These are phyloP conservation scores for Saimiri boliviensis DNA, from an alignment of 2,113 vertebrate species.

Conservation along the genomic window DNA sequence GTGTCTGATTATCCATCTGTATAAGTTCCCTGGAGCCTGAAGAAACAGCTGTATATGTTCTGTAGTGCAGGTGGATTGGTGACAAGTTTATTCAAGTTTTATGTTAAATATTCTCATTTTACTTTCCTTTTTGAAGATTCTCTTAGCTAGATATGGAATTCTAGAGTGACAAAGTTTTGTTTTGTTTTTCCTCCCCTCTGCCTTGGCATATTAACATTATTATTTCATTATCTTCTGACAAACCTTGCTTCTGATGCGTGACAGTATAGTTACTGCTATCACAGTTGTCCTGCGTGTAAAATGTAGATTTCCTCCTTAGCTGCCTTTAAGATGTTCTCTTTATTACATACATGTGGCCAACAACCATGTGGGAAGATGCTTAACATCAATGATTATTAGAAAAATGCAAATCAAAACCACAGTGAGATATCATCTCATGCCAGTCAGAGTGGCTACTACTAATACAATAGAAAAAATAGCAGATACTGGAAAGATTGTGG, in stretches of 20 bases:
- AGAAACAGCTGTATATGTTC: background rate
- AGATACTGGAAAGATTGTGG: too few relatives aligned
- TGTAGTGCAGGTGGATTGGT: fast-evolving
- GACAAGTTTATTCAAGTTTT: background rate
- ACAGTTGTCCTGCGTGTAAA: background rate
- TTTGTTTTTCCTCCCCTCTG: background rate
- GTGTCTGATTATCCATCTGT: background rate
- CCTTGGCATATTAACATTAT: background rate
- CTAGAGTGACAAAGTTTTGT: background rate
- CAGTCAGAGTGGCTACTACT: too few relatives aligned
- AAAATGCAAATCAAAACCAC: too few relatives aligned
- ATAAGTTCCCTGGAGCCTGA: too few relatives aligned
- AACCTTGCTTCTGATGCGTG: background rate
- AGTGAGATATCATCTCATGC: too few relatives aligned
- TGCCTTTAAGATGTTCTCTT: background rate
- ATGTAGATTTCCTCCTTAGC: background rate
- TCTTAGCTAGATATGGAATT: background rate
- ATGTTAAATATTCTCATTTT: background rate
- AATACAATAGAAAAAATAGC: too few relatives aligned
- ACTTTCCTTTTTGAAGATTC: background rate
- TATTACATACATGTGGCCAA: too few relatives aligned
- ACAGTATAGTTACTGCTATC: background rate
- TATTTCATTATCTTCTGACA: background rate
- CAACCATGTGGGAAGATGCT: too few relatives aligned
- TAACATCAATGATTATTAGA: too few relatives aligned